Conservation (phyloP, 2,113 vertebrate genomes). For the Ammodytes marinus region DNA sequence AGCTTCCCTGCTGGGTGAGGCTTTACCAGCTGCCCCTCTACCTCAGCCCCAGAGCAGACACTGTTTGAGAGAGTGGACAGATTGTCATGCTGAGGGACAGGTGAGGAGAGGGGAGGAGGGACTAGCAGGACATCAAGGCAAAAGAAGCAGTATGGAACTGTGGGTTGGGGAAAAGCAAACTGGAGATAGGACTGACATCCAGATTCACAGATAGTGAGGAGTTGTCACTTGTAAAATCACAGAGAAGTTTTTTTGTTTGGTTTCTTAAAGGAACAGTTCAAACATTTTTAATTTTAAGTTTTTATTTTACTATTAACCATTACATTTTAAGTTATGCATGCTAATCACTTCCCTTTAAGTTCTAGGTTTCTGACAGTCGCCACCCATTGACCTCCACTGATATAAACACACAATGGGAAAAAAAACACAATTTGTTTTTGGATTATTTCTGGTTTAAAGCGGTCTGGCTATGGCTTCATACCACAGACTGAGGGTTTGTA, state of each 20-base stretch:
- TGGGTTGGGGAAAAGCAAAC: too few species aligned
- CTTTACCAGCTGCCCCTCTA: not conserved
- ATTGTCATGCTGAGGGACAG: constrained; percentile 4
- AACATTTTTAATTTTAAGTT: too few species aligned
- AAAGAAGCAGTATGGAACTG: too few species aligned
- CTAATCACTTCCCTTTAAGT: not conserved
- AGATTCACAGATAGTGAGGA: too few species aligned
- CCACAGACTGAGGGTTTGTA: constrained; percentile 15
- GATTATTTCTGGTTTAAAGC: constrained; percentile 21
- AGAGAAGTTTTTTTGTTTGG: too few species aligned
- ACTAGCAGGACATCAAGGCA: not conserved
- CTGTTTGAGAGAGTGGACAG: not conserved
- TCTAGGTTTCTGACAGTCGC: not conserved
- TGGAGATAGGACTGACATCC: too few species aligned
- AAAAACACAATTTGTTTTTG: constrained; percentile 24
- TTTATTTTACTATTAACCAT: too few species aligned
- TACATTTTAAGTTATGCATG: too few species aligned
- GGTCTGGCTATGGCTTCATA: constrained; percentile 14
- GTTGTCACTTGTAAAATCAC: too few species aligned
- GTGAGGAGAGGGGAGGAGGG: not conserved
- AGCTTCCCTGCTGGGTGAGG: not conserved
- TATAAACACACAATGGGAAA: constrained; percentile 1
- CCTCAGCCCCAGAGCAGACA: not conserved
- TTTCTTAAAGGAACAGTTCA: too few species aligned
- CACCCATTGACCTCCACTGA: not conserved